Conservation (phyloP, 2,888 invertebrate species). For the Chloromyia formosa region DNA sequence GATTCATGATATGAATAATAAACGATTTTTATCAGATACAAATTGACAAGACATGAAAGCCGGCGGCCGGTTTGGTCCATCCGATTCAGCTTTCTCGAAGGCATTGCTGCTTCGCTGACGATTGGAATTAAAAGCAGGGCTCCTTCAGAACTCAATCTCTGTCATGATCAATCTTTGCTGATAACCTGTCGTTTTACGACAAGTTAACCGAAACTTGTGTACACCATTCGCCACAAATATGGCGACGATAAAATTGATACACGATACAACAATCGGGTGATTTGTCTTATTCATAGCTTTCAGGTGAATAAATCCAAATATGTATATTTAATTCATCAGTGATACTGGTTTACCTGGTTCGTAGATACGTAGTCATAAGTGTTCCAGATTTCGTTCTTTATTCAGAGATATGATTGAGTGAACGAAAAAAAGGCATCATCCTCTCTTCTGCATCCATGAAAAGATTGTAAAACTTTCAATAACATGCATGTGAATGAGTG, state of each 20-base stretch:
- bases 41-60: background rate
- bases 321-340: background rate
- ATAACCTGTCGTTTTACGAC: constrained; percentile 9
- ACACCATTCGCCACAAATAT: background rate
- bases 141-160: constrained; percentile 6
- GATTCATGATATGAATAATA: constrained; percentile 1
- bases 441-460: background rate
- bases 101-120: background rate
- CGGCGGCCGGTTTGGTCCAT: background rate
- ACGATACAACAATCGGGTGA: constrained; percentile 29
- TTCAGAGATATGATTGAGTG: background rate
- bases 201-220: no score
- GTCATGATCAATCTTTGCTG: background rate
- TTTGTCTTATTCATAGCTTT: constrained; percentile 38
- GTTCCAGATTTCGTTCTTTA: constrained; percentile 11
- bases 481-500: constrained; percentile 12
- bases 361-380: background rate
- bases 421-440: background rate
- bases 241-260: background rate
- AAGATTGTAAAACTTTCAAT: constrained; percentile 21
- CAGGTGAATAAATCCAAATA: constrained; percentile 20
- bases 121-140: background rate
- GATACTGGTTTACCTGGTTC: background rate
- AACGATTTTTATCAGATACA: background rate
- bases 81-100: background rate